Base-by-base conservation (phyloP, 2,797 vertebrate species). In the Gymnocypris eckloni region DNA sequence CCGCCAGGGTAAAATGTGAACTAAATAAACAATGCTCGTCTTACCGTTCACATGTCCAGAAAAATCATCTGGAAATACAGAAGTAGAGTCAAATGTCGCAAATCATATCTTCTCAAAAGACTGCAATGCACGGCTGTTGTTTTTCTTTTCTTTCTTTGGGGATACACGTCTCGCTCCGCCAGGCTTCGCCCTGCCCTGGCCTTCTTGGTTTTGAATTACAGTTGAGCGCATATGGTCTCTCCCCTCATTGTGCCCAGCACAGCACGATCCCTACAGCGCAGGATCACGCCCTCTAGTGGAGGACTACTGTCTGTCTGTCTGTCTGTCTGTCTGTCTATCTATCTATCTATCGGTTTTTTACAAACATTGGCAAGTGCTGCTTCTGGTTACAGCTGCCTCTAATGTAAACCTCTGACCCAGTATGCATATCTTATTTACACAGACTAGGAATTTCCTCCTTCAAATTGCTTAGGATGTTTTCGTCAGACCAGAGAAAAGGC, bases 121-220 rank as follows among this genome's bases (percentile, higher is more conserved):
- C 37, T 20, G 83, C 83, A 83, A 83, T 28, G 72, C 61, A 45
- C 64, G 67, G 72, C 79, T 81, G 80, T 82, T 77, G 69, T 88
- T 88, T 79, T 73, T 85, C 79, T 76, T 77, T 82, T 86, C 86
- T 90, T 85, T 83, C 79, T 89, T 88, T 75, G 77, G 72, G 66
- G 69, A 86, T 87, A 66, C 76, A 66, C 80, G 79, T 87, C 83
- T 87, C 72, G 86, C 67, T 87, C 76, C 83, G 81, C 48, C 80
- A 78, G 70, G 89, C 89, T 90, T 87, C 80, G 89, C 87, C 91
- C 90, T 85, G 76, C 89, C 86, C 89, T 83, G 87, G 88, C 82
- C 86, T 86, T 82, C 72, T 88, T 87, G 89, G 90, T 87, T 89
- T 91, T 89, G 90, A 90, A 90, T 91, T 90, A 90, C 91, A 91